Conservation (phyloP, 2,888 invertebrate genomes). For the Andrena bucephala region DNA sequence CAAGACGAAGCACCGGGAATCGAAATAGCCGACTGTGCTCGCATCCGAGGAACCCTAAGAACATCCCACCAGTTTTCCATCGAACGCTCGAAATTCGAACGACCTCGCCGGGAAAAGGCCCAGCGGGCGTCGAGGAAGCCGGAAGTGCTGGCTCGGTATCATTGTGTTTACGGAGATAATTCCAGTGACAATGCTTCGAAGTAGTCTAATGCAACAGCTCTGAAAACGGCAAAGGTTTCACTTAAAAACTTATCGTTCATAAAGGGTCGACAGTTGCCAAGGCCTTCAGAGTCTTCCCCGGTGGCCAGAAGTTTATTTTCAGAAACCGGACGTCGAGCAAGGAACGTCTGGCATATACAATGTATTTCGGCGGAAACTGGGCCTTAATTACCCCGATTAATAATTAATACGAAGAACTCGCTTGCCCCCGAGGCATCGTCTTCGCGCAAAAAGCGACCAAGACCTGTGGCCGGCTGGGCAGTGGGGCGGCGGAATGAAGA, state of each 20-base stretch:
- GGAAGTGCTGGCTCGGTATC: not conserved
- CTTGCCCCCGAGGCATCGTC: conserved; percentile 15
- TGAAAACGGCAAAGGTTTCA: no score
- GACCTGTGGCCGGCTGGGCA: not conserved
- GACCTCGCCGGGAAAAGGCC: no score
- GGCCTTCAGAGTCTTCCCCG: not conserved
- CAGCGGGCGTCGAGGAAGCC: not conserved
- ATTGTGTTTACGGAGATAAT: no score
- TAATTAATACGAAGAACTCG: conserved; percentile 41
- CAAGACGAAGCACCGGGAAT: conserved; percentile 25
- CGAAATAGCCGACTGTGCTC: conserved; percentile 53
- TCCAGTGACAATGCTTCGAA: no score
- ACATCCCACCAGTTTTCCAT: conserved; percentile 11
- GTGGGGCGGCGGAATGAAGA: conserved; percentile 15
- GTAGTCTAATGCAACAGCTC: no score
- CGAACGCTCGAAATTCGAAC: not conserved
- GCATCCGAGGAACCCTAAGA: conserved; percentile 20
- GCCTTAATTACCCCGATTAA: conserved; percentile 65
- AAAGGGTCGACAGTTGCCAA: not conserved
- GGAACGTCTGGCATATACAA: not conserved
- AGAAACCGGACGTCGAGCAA: conserved; percentile 20
- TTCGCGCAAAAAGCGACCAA: conserved; percentile 32
- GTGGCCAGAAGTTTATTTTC: conserved; percentile 18
- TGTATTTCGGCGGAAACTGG: conserved; percentile 24
- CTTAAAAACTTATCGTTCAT: not conserved